Conservation (phyloP, 2,888 invertebrate genomes). For the Troides oblongomaculatus region DNA sequence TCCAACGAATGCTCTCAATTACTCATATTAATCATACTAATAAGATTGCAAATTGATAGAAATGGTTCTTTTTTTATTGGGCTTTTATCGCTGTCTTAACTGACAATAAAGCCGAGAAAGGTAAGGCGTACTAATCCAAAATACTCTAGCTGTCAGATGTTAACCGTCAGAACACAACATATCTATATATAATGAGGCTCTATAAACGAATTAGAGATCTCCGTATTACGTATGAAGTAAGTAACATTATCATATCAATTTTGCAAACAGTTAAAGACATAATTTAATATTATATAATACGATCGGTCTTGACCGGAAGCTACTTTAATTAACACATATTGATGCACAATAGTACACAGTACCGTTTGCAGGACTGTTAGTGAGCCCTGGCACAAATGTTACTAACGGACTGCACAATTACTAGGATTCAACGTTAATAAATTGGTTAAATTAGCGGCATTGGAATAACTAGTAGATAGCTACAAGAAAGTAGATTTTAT, state of each 20-base stretch:
- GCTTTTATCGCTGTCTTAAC: no score
- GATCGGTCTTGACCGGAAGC: constrained; percentile 2
- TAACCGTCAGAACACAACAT: no score
- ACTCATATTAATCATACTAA: background rate
- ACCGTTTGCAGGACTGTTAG: constrained; percentile 22
- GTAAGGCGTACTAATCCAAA: no score
- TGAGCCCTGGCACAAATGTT: constrained; percentile 14
- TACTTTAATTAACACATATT: constrained; percentile 27
- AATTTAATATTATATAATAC: background rate
- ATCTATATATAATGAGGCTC: no score
- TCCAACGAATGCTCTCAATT: background rate
- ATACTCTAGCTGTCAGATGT: no score
- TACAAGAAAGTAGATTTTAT: background rate
- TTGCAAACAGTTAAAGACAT: no score
- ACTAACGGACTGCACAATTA: constrained; percentile 27
- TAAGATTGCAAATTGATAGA: background rate
- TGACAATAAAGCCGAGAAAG: no score
- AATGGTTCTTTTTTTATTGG: no score
- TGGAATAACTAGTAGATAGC: constrained; percentile 2
- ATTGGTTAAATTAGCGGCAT: constrained; percentile 21
- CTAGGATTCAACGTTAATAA: constrained; percentile 27
- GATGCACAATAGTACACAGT: constrained; percentile 25
- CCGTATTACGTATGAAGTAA: no score
- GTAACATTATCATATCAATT: no score
- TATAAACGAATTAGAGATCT: no score